phyloP scores from a whole-genome alignment of 2,888 invertebrate species.

The Brachypalpus laphriformis region DNA sequence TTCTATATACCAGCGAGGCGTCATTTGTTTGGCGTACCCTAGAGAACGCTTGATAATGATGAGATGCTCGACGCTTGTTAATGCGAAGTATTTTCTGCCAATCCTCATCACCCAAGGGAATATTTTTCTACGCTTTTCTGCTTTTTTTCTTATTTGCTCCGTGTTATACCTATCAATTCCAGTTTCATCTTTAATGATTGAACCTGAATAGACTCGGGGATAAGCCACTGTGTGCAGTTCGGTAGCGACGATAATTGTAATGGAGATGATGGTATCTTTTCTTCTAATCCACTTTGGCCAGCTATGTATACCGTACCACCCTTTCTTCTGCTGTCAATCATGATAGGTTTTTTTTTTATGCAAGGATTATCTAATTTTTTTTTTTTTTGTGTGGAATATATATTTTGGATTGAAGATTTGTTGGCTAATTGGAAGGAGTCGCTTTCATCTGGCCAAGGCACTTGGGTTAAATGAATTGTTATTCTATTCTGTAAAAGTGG shows the following conservation, averaged over 20 bases:
- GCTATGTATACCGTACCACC: background rate
- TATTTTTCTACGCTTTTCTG: background rate
- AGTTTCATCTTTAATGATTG: slow-evolving; percentile 62
- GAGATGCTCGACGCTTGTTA: slow-evolving; percentile 66
- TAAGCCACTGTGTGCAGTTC: slow-evolving; percentile 54
- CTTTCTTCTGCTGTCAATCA: slow-evolving; percentile 41
- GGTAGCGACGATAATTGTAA: slow-evolving; percentile 72
- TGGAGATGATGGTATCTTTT: slow-evolving; percentile 65
- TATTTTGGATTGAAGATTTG: slow-evolving; percentile 17
- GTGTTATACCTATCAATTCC: slow-evolving; percentile 57
- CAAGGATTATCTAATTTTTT: background rate
- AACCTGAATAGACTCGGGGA: slow-evolving; percentile 49
- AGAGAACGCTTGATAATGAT: slow-evolving; percentile 69
- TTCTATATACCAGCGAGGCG: slow-evolving; percentile 66
- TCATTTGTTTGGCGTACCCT: slow-evolving; percentile 72
- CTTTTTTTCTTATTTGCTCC: background rate
- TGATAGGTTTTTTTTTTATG: slow-evolving; percentile 1
- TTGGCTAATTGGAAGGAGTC: slow-evolving; percentile 1
- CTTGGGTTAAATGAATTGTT: slow-evolving; percentile 1
- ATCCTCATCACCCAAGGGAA: slow-evolving; percentile 1
- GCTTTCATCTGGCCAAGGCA: background rate
- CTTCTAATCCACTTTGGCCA: slow-evolving; percentile 64
- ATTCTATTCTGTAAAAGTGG: background rate
- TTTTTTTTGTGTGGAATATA: background rate
- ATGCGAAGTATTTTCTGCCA: slow-evolving; percentile 52